Percentiles rank a stretch among this genome's conserved stretches.
Evolutionary conservation across 1,140 invertebrate genomes (phyloP).

Genomic region (Apis dorsata): DNA sequence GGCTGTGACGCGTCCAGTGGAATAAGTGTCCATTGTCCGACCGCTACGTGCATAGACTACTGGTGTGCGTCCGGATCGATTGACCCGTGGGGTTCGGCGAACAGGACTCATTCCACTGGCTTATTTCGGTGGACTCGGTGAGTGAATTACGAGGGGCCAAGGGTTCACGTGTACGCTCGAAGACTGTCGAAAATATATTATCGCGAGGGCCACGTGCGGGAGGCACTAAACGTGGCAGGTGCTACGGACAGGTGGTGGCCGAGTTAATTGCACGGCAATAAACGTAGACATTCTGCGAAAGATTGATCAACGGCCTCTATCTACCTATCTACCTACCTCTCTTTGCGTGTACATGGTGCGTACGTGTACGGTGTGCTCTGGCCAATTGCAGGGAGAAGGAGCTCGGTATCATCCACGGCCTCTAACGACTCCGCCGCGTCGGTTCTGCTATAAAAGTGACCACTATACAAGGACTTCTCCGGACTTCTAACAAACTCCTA

Average conservation of each 20-base stretch:
- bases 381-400: too few relatives aligned
- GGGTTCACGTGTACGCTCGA: background rate
- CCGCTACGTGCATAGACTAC: background rate
- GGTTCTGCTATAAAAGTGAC: constrained; percentile 20
- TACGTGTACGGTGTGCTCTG: background rate
- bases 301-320: constrained; percentile 13
- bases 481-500: constrained; percentile 67
- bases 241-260: constrained; percentile 45
- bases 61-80: background rate
- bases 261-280: constrained; percentile 44
- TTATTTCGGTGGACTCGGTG: background rate
- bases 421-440: background rate
- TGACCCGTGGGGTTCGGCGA: background rate
- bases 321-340: too few relatives aligned
- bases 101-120: background rate
- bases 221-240: constrained; percentile 50
- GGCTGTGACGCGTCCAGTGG: constrained; percentile 14
- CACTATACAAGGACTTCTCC: constrained; percentile 43
- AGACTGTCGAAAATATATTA: constrained; percentile 26
- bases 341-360: background rate
- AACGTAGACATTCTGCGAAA: constrained; percentile 37
- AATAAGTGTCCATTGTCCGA: constrained; percentile 14
- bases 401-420: background rate
- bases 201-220: constrained; percentile 44
- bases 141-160: background rate